Evolutionary conservation across 2,797 vertebrate genomes (phyloP).

Genomic region (Sternarchorhynchus goeldii): DNA sequence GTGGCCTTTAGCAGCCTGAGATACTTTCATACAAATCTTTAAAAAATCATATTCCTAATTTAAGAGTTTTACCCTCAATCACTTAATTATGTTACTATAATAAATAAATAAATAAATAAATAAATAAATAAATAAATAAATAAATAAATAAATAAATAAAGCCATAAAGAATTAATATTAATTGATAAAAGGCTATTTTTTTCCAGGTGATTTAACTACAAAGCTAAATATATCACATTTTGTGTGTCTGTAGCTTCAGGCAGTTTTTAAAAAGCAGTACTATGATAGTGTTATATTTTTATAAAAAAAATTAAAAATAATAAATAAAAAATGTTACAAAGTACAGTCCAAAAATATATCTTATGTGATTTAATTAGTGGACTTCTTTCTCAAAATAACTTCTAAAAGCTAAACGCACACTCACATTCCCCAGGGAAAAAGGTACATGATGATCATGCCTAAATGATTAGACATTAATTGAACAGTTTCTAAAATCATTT

Average conservation of each 20-base stretch:
- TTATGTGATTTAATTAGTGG: conserved; percentile 1
- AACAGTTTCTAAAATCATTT: neutral
- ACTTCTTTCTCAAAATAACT: neutral
- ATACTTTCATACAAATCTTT: too few species aligned
- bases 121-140: too few species aligned
- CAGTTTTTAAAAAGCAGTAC: neutral
- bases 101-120: too few species aligned
- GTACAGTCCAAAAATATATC: neutral
- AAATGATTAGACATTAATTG: neutral
- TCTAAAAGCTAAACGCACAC: neutral
- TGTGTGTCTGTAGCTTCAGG: neutral
- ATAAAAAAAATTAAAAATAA: neutral
- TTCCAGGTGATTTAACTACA: neutral
- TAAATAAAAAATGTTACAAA: neutral
- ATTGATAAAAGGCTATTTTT: neutral
- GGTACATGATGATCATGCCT: neutral
- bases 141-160: too few species aligned
- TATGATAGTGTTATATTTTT: too few species aligned
- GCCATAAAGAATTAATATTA: neutral
- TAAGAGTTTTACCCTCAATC: too few species aligned
- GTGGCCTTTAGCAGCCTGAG: too few species aligned
- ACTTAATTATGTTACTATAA: neutral
- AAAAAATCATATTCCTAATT: too few species aligned
- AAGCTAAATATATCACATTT: neutral
- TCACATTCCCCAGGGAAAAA: neutral